phyloP scores from a whole-genome alignment of 2,888 invertebrate genomes.

The Teleogryllus oceanicus region DNA sequence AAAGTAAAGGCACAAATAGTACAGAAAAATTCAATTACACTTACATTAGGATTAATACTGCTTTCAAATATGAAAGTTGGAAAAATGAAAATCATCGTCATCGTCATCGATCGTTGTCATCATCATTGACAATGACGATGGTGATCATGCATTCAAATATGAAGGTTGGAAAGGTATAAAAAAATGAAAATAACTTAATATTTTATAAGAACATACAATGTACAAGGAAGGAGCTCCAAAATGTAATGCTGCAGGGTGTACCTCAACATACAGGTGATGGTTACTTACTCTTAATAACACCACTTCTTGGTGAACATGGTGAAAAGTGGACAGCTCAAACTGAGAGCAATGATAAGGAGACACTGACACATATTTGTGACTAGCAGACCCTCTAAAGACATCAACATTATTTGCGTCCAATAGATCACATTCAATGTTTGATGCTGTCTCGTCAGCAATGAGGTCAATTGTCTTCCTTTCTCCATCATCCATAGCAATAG shows the following conservation, averaged over 20 bases:
- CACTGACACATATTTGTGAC: slow-evolving; percentile 43
- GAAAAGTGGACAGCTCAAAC: slow-evolving; percentile 42
- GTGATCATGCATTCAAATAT: too few relatives aligned
- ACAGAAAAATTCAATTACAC: too few relatives aligned
- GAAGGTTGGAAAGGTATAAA: neutral
- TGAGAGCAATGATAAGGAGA: slow-evolving; percentile 43
- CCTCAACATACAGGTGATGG: neutral
- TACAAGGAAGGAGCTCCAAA: too few relatives aligned
- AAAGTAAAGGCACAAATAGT: too few relatives aligned
- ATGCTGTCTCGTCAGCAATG: too few relatives aligned
- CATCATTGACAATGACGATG: too few relatives aligned
- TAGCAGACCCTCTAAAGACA: slow-evolving; percentile 39
- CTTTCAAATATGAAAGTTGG: too few relatives aligned
- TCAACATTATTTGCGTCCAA: neutral
- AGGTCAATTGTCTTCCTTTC: too few relatives aligned
- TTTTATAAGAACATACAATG: neutral
- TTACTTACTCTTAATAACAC: slow-evolving; percentile 37
- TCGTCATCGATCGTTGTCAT: too few relatives aligned
- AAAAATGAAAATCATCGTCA: neutral
- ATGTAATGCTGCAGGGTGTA: too few relatives aligned
- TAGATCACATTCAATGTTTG: neutral
- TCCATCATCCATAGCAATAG: too few relatives aligned
- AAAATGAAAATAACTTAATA: neutral
- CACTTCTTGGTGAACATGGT: slow-evolving; percentile 41
- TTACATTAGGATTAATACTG: too few relatives aligned